Evolutionary conservation across 2,113 vertebrate species (phyloP).

Genomic region (Sylvia atricapilla): DNA sequence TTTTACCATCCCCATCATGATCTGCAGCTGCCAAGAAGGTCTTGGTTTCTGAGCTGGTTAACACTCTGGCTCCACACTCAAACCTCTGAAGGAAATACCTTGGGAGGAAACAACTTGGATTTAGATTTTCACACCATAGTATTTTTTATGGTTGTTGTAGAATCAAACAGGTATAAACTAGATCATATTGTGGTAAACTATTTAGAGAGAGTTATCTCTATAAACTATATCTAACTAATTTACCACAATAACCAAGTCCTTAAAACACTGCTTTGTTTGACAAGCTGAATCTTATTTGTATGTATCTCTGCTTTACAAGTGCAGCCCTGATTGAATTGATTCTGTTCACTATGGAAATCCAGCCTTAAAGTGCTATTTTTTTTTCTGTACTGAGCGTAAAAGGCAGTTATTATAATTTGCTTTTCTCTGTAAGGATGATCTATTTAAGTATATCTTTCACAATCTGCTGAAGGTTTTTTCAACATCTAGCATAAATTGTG

Average conservation of each 20-base stretch:
- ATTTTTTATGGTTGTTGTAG: background rate
- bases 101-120: background rate
- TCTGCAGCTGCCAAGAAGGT: slow-evolving; percentile 86
- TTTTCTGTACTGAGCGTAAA: background rate
- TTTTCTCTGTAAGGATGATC: background rate
- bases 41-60: slow-evolving; percentile 87
- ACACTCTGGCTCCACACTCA: slow-evolving; percentile 80
- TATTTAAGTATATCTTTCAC: background rate
- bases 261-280: background rate
- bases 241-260: background rate
- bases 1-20: slow-evolving; percentile 89
- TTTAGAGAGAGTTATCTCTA: too few relatives aligned
- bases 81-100: slow-evolving; percentile 95
- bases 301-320: background rate
- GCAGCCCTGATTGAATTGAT: background rate
- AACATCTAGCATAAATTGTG: background rate
- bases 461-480: background rate
- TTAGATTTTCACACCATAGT: background rate
- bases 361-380: background rate
- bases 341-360: background rate
- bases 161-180: background rate
- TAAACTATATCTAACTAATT: background rate
- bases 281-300: background rate
- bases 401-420: background rate
- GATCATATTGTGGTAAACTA: too few relatives aligned